phyloP scores from a whole-genome alignment of 2,797 vertebrate genomes.

The Varecia variegata region DNA sequence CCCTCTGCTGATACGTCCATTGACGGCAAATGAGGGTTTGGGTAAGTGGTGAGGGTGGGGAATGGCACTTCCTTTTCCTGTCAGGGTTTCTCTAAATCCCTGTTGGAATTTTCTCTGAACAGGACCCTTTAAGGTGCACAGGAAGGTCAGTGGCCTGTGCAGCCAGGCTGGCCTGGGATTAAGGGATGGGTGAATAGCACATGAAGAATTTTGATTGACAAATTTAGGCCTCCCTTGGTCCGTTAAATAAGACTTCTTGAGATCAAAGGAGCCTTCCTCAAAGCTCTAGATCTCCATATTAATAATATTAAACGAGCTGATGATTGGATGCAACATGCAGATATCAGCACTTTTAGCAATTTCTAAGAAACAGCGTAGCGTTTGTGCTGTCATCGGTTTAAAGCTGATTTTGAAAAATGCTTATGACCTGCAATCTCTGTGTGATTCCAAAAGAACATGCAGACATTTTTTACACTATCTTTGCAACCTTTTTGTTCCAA shows the following conservation, averaged over 20 bases:
- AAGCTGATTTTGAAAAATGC: not conserved
- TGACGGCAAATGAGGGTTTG: not conserved
- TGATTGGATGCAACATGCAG: not conserved
- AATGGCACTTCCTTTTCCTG: slow-evolving; percentile 46
- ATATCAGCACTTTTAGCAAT: not conserved
- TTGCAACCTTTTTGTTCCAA: slow-evolving; percentile 43
- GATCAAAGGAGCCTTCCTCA: not conserved
- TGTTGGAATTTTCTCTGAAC: not conserved
- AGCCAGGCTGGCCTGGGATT: not conserved
- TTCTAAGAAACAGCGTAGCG: not conserved
- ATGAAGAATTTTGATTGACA: not conserved
- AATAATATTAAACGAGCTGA: not conserved
- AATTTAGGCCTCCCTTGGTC: not conserved
- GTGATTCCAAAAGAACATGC: slow-evolving; percentile 15
- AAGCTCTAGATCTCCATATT: not conserved
- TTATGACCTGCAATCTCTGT: not conserved
- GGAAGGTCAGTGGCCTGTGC: not conserved
- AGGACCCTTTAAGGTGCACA: not conserved
- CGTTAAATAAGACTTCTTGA: not conserved
- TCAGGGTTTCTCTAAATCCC: not conserved
- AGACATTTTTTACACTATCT: not conserved
- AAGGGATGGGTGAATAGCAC: not conserved
- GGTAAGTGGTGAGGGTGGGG: not conserved
- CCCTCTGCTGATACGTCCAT: not conserved
- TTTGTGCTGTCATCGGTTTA: slow-evolving; percentile 1